Evolutionary conservation across 2,888 invertebrate genomes (phyloP), one percentile per base, ranked within the genome.

Genomic region (Slavum lentiscoides): DNA sequence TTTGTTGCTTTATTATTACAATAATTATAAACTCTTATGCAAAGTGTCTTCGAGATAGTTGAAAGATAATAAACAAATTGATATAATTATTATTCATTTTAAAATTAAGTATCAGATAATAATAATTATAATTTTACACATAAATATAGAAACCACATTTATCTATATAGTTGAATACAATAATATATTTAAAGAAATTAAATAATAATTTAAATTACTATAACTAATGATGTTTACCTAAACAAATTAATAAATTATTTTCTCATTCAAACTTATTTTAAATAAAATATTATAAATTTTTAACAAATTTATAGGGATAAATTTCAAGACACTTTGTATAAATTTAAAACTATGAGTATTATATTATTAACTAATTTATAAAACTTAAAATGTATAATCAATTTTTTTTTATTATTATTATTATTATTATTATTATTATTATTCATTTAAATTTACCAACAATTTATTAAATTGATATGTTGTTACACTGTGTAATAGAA

Each of bases 1-100:
- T 70, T 37, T 69, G 69, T 77, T 77, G 77, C 77, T 77, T 77
- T 69, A 77, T 77, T 61, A 69, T 62, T 23, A 49, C 19, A n/a
- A 70, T n/a, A 39, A 72, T 23, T 61, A 43, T 55, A n/a, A 70
- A 70, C 9, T 37, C 0, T 70, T 39, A 58, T 58, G 30, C 70
- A 37, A 70, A 70, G 69, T 69, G 69, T 69, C 53, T 53, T 69
- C 19, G 23, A 53, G 1, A 6, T 53, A 23, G 30, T 69, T 69
- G 37, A 17, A n/a, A 30, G 3, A 11, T 21, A 61, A 61, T 23
- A 11, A 23, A 61, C 1, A 23, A 13, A 13, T 11, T 61, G 2
- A 2, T 23, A 23, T 43, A 43, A 43, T 43, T 9, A 43, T 61
- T 23, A 11, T 61, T 61, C 21, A 23, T 3, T 21, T 59, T 21